Evolutionary conservation across 2,888 invertebrate genomes (phyloP).

Genomic region (Drosophila buzzatii): DNA sequence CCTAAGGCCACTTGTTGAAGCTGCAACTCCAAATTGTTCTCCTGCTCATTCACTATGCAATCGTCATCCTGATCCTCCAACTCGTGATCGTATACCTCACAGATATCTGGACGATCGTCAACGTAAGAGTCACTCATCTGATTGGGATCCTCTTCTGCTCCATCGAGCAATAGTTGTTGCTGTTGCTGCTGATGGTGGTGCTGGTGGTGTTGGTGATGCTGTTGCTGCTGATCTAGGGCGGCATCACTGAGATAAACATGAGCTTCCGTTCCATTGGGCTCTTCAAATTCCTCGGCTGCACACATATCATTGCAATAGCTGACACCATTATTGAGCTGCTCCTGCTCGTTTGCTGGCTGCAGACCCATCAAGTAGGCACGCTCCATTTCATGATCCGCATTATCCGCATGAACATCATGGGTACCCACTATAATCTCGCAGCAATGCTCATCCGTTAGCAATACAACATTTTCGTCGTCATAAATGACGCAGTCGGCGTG

Average conservation of each 20-base stretch:
- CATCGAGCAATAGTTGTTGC: slow-evolving; percentile 43
- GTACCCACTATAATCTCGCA: slow-evolving; percentile 64
- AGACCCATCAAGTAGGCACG: slow-evolving; percentile 49
- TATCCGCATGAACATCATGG: slow-evolving; percentile 36
- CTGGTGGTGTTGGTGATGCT: slow-evolving; percentile 21
- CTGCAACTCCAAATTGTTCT: slow-evolving; percentile 15
- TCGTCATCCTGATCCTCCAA: slow-evolving; percentile 69
- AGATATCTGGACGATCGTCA: slow-evolving; percentile 63
- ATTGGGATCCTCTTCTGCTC: slow-evolving; percentile 48
- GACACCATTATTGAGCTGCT: slow-evolving; percentile 32
- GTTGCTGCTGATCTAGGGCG: slow-evolving; percentile 44
- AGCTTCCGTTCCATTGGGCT: slow-evolving; percentile 10
- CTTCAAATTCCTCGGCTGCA: slow-evolving; percentile 29
- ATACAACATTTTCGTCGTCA: slow-evolving; percentile 64
- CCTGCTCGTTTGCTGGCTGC: slow-evolving; percentile 14
- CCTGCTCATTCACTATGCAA: slow-evolving; percentile 25
- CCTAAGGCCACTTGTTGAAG: slow-evolving; percentile 26
- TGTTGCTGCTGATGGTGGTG: slow-evolving; percentile 28
- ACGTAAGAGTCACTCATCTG: slow-evolving; percentile 46
- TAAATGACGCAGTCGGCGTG: slow-evolving; percentile 55
- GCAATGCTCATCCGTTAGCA: slow-evolving; percentile 60
- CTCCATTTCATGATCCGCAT: slow-evolving; percentile 46
- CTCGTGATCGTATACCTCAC: slow-evolving; percentile 67
- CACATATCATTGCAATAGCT: slow-evolving; percentile 29
- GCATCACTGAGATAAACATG: slow-evolving; percentile 72